Evolutionary conservation across 1,140 invertebrate genomes (phyloP), one percentile per base, ranked within the genome.

Genomic region (Periplaneta americana): DNA sequence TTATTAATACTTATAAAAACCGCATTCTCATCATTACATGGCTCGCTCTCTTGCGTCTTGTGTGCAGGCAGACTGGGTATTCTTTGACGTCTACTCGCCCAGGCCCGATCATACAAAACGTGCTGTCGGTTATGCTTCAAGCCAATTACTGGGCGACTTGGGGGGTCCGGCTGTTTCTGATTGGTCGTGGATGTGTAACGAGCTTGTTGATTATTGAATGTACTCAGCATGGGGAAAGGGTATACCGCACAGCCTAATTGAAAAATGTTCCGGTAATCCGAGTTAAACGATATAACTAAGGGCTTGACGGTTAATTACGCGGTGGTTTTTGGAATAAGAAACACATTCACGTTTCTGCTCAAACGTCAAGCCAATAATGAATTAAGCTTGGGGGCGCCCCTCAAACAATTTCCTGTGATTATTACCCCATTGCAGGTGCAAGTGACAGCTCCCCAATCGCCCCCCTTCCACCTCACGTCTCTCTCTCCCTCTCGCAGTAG

Each of bases 331-430:
- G 34, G 74, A 48, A 28, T 37, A 57, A 57, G 48, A 39, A 34
- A 34, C 39, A 66, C 75, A 74, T 66, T 48, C 57, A 76, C 74
- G 79, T 33, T 48, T n/a, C 82, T 74, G 57, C 78, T 81, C 80
- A 83, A 83, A 83, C 82, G 80, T 83, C 76, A 81, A 37, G 37
- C 80, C 66, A 81, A 81, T 83, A 83, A 81, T 81, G 76, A 83
- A 83, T 82, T 83, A 83, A 78, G 77, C 80, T 75, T 32, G 18
- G 78, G 34, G 82, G 78, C 18, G 18, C n/a, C 36, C 76, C 81
- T 81, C 81, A 81, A 83, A 82, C 82, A 83, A 83, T 83, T 83
- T 83, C 82, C 82, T 83, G 82, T 79, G 76, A 83, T 79, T 83
- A 83, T 83, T 83, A 81, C 76, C 80, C 75, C 82, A 79, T 81